Conservation (phyloP, 2,888 invertebrate genomes). For the Drosophila longiperda region DNA sequence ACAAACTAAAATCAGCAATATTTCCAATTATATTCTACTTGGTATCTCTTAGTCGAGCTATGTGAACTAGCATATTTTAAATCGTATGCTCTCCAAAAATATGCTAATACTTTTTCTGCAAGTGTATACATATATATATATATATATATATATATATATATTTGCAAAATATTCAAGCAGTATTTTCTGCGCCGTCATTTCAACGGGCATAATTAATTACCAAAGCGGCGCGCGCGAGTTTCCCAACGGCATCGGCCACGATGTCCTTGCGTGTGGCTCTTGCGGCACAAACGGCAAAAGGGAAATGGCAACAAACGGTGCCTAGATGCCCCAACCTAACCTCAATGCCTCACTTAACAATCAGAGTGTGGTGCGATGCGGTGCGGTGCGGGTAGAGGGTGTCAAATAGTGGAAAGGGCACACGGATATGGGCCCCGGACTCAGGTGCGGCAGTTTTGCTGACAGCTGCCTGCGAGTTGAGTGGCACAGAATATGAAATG, state of each 20-base stretch:
- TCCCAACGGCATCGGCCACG: conserved; percentile 60
- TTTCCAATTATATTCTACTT: not conserved
- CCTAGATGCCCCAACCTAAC: conserved; percentile 41
- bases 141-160: conserved; percentile 11
- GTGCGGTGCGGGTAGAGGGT: not conserved
- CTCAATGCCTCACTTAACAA: conserved; percentile 66
- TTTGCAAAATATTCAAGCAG: conserved; percentile 41
- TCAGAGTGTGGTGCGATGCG: conserved; percentile 8
- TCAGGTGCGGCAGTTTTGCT: conserved; percentile 58
- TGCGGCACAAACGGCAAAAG: conserved; percentile 14
- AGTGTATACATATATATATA: not conserved
- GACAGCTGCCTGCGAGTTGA: conserved; percentile 62
- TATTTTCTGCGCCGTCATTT: conserved; percentile 73
- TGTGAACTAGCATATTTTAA: not conserved
- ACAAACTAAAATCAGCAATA: not conserved
- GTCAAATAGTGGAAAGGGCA: conserved; percentile 5
- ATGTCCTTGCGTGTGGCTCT: conserved; percentile 53
- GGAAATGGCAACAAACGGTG: conserved; percentile 13
- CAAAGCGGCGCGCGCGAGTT: conserved; percentile 53
- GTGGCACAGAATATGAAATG: conserved; percentile 47
- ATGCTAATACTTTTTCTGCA: not conserved
- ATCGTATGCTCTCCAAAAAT: not conserved
- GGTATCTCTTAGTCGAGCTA: not conserved
- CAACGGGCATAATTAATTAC: conserved; percentile 78
- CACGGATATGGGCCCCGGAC: conserved; percentile 51